phyloP scores from a whole-genome alignment of 2,113 vertebrate genomes.

The Ivindomyrus marchei region DNA sequence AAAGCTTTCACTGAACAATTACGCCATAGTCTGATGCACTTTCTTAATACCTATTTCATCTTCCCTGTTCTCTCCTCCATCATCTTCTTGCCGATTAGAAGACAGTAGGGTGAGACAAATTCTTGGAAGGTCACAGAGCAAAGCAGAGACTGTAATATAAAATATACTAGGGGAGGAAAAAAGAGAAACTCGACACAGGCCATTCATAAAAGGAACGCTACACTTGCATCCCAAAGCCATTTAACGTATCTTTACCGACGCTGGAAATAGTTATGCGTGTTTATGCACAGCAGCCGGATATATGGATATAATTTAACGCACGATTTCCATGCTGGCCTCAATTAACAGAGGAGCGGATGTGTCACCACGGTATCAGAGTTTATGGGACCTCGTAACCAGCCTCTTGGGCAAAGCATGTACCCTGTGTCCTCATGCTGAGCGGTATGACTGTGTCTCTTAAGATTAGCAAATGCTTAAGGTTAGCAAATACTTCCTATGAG shows the following conservation, averaged over 20 bases:
- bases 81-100: conserved; percentile 37
- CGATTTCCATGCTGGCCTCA: neutral
- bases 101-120: conserved; percentile 43
- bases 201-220: neutral
- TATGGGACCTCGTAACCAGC: neutral
- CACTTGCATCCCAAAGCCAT: neutral
- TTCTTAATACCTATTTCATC: conserved; percentile 37
- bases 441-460: neutral
- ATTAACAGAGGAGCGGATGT: neutral
- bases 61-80: conserved; percentile 24
- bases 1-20: conserved; percentile 29
- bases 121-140: conserved; percentile 31
- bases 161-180: neutral
- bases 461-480: neutral
- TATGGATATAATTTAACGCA: neutral
- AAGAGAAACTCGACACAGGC: neutral
- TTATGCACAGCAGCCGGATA: neutral
- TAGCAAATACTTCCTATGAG: neutral
- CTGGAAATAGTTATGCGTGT: neutral
- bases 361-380: neutral
- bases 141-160: conserved; percentile 23
- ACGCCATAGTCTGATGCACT: conserved; percentile 17
- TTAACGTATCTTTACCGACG: neutral
- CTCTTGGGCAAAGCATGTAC: neutral
- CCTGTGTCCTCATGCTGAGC: neutral